Conservation (phyloP, 2,113 vertebrate genomes). For the Peromyscus californicus region DNA sequence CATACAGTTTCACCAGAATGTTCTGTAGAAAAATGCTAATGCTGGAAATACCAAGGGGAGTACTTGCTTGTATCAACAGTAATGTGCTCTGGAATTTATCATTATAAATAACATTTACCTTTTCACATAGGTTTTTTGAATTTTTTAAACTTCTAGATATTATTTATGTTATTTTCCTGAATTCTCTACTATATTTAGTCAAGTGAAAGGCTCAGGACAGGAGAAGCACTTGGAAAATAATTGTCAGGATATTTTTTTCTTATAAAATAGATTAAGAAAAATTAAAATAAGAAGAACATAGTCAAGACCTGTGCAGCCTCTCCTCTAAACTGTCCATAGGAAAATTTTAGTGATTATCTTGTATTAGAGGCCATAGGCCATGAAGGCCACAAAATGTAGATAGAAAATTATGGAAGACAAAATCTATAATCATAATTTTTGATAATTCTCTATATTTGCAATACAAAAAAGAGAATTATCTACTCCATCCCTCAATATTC, state of each 20-base stretch:
- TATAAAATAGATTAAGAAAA: background rate
- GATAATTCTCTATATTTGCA: background rate
- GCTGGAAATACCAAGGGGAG: background rate
- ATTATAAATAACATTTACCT: background rate
- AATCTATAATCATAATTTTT: background rate
- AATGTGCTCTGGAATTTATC: background rate
- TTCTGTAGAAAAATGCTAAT: background rate
- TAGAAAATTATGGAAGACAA: background rate
- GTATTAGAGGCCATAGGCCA: background rate
- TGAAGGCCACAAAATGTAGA: background rate
- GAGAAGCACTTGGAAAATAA: background rate
- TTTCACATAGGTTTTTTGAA: background rate
- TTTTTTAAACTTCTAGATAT: background rate
- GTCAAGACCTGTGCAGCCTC: background rate
- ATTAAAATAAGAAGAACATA: slow-evolving; percentile 3
- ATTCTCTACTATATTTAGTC: background rate
- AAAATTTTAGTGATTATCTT: background rate
- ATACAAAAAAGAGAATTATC: background rate
- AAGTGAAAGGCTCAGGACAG: background rate
- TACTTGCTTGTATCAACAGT: background rate
- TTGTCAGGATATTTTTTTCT: background rate
- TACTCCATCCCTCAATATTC: background rate
- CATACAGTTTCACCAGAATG: background rate
- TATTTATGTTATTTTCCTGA: background rate
- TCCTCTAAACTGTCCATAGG: background rate